phyloP scores from a whole-genome alignment of 2,888 invertebrate genomes.

The Hofmannophila pseudospretella region DNA sequence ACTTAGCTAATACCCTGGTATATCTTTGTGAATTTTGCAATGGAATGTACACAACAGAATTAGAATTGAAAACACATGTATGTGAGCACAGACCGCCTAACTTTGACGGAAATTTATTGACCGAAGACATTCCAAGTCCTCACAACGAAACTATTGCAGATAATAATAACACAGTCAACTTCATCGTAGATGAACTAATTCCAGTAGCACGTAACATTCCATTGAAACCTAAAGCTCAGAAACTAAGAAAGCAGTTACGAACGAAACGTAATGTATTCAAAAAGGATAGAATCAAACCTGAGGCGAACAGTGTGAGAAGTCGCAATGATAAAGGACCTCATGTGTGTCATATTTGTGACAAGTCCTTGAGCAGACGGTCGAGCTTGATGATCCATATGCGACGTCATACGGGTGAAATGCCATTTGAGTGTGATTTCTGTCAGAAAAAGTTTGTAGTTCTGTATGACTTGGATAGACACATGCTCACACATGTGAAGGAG shows the following conservation, averaged over 20 bases:
- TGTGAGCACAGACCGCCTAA: not conserved
- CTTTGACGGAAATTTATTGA: no score
- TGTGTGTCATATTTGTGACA: constrained; percentile 1
- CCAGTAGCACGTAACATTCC: no score
- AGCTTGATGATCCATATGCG: constrained; percentile 3
- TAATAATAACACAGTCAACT: no score
- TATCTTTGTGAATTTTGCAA: not conserved
- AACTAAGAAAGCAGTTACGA: not conserved
- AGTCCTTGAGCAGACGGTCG: not conserved
- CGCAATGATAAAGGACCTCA: not conserved
- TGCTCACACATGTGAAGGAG: not conserved
- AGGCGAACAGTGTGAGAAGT: not conserved
- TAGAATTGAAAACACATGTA: no score
- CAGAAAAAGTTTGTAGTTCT: constrained; percentile 3
- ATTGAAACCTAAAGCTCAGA: no score
- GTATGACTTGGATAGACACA: constrained; percentile 6
- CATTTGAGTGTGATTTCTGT: constrained; percentile 3
- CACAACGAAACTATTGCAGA: no score
- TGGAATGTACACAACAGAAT: not conserved
- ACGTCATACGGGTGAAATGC: constrained; percentile 3
- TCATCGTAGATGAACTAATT: no score
- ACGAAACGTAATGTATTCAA: not conserved
- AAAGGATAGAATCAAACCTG: not conserved
- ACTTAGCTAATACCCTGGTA: not conserved
- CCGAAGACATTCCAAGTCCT: no score